phyloP scores from a whole-genome alignment of 2,888 invertebrate genomes.

The Agrochola lychnidis region DNA sequence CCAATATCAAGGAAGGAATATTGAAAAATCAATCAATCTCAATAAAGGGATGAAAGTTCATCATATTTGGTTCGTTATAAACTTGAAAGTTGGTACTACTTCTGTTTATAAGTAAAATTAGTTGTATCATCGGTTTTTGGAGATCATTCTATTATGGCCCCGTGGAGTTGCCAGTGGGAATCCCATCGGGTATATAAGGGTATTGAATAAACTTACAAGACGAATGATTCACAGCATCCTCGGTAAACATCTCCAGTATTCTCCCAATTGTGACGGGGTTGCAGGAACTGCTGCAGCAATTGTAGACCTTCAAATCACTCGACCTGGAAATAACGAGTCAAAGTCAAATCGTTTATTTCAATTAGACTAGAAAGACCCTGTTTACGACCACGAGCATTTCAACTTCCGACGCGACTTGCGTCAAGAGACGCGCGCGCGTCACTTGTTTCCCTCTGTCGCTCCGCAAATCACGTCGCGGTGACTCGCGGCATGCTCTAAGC shows the following conservation, averaged over 20 bases:
- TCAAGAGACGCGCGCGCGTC: neutral
- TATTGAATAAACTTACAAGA: slow-evolving; percentile 64
- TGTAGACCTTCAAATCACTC: slow-evolving; percentile 69
- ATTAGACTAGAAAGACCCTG: no score
- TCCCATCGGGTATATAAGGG: no score
- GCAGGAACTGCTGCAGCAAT: slow-evolving; percentile 70
- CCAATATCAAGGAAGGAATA: no score
- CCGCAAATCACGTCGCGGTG: neutral
- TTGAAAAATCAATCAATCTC: no score
- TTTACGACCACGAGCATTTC: neutral
- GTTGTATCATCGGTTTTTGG: neutral
- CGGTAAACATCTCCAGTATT: slow-evolving; percentile 33
- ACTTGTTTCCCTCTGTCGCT: neutral
- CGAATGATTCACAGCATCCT: slow-evolving; percentile 61
- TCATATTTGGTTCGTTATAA: no score
- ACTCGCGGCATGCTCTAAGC: neutral
- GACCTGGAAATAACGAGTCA: slow-evolving; percentile 39
- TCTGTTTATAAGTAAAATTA: neutral
- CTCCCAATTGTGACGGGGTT: slow-evolving; percentile 70
- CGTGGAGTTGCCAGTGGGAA: neutral
- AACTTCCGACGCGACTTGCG: neutral
- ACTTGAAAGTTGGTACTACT: neutral
- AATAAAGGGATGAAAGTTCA: no score
- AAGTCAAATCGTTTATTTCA: neutral
- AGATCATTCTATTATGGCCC: neutral